These are phyloP conservation scores for Automeris io DNA, from an alignment of 2,888 invertebrate genomes.

Conservation along the genomic window DNA sequence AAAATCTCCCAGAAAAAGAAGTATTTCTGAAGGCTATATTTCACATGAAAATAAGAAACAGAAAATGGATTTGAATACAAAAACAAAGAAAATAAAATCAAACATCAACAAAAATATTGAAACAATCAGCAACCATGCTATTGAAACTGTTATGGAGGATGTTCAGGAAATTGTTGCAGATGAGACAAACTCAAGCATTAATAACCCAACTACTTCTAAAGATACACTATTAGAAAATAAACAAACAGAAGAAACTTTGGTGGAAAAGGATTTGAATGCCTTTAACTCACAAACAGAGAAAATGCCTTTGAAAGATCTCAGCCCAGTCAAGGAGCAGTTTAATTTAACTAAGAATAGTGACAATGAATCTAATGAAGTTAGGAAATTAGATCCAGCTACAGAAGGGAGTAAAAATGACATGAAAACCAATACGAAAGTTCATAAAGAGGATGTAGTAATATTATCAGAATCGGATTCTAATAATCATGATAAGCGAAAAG, in stretches of 20 bases:
- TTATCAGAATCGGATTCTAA: conserved; percentile 43
- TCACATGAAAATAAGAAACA: conserved; percentile 17
- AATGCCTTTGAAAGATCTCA: conserved; percentile 54
- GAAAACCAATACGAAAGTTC: conserved; percentile 8
- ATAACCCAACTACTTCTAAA: neutral
- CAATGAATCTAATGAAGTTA: conserved; percentile 29
- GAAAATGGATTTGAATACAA: conserved; percentile 11
- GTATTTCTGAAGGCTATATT: conserved; percentile 14
- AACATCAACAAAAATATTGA: neutral
- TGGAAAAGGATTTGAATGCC: conserved; percentile 3
- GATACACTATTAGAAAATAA: neutral
- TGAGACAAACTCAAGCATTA: neutral
- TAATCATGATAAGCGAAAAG: conserved; percentile 13
- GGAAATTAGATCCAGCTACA: neutral
- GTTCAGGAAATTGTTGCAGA: neutral
- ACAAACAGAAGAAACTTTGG: conserved; percentile 1
- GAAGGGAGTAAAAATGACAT: conserved; percentile 9
- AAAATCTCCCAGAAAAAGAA: conserved; percentile 15
- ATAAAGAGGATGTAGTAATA: conserved; percentile 27
- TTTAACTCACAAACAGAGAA: conserved; percentile 20
- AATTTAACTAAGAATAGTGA: conserved; percentile 33
- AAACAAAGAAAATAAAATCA: conserved; percentile 9
- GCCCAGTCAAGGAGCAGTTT: conserved; percentile 48
- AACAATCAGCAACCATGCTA: neutral
- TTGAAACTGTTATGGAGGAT: neutral